These are phyloP conservation scores for Myrmophylax atrothorax DNA, from an alignment of 2,113 vertebrate species.

Conservation along the genomic window DNA sequence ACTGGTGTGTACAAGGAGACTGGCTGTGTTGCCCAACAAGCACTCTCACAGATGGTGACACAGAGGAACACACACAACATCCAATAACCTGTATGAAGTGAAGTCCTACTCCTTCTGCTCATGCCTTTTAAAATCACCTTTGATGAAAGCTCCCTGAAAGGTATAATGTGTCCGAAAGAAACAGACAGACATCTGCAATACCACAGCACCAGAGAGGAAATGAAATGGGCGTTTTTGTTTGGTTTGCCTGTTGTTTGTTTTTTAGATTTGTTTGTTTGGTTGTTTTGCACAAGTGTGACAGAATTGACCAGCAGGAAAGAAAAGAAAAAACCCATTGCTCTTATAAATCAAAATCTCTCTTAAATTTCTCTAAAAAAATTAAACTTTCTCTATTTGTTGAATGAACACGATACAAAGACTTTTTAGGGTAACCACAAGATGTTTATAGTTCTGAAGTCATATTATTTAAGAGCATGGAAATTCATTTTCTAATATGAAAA, in stretches of 20 bases:
- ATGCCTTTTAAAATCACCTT: background rate
- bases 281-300: background rate
- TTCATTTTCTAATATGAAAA: background rate
- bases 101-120: background rate
- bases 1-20: background rate
- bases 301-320: background rate
- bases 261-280: background rate
- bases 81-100: background rate
- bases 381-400: background rate
- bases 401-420: accelerated
- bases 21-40: background rate
- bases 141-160: background rate
- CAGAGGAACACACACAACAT: background rate
- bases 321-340: background rate
- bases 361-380: background rate
- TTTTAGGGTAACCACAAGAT: background rate
- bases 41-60: background rate
- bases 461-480: background rate
- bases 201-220: background rate
- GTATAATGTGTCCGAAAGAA: background rate
- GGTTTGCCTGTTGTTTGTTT: background rate
- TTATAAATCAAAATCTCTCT: background rate
- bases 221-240: background rate
- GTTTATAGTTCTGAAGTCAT: background rate
- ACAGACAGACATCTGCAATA: background rate